Evolutionary conservation across 2,888 invertebrate genomes (phyloP), one percentile per base, ranked within the genome.

Genomic region (Scaptomyza cyrtandrae): DNA sequence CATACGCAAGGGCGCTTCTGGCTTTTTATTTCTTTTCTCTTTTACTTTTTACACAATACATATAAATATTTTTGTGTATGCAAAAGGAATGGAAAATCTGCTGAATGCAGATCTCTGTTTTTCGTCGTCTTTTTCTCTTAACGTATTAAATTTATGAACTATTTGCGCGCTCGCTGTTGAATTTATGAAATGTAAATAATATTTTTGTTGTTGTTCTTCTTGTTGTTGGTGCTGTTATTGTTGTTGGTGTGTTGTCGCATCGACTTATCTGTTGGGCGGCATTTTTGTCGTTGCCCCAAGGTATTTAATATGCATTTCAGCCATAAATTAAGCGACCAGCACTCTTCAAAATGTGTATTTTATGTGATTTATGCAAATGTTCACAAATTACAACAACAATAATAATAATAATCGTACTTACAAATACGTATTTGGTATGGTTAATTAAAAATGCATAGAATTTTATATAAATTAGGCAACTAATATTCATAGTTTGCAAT

Each of bases 361-460:
- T 58, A 31, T 66, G 31, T 71, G 84, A 80, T 83, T 86, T 80
- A 82, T 83, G 81, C 73, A 76, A 86, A 83, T 80, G 27, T 45
- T 56, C 46, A 39, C 58, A 71, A 61, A 77, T 61, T 56, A 61
- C 59, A 71, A 66, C 43, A 59, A 33, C 33, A 33, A 33, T 10
- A 33, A 33, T 33, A 29, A 29, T 29, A 29, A 29, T 29, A 29
- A 37, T 48, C 54, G 45, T 41, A 61, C 24, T 33, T n/a, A 39
- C 13, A 57, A 43, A 33, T 6, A 29, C 14, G 27, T 37, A 35
- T 48, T 19, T 19, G 41, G 9, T 35, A 44, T 37, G 64, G 55
- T 55, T 74, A 80, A 86, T 83, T 83, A 86, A 77, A 83, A 86
- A 81, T 84, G 48, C 87, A 86, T 84, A 74, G 87, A 83, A 86